Conservation (phyloP, 2,888 invertebrate species). For the Allolobophora icterica region DNA sequence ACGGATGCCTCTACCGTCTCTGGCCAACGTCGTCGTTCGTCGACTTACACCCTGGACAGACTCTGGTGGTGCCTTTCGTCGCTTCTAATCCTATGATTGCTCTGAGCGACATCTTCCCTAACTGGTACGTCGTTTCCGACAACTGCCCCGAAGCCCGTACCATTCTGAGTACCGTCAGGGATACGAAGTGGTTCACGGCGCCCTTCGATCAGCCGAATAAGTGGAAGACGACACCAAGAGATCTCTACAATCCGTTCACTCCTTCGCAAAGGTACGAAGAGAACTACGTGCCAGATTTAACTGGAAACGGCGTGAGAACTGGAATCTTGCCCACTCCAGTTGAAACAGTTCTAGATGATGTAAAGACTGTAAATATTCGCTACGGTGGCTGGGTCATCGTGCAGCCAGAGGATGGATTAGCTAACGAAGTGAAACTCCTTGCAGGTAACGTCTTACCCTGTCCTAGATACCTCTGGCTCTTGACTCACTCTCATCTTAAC, state of each 20-base stretch:
- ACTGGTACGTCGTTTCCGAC: conserved; percentile 44
- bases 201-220: conserved; percentile 47
- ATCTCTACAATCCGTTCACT: conserved; percentile 46
- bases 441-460: neutral
- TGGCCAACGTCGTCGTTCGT: conserved; percentile 14
- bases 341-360: neutral
- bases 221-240: conserved; percentile 47
- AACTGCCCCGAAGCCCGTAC: conserved; percentile 24
- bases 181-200: conserved; percentile 43
- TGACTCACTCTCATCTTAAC: no score
- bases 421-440: neutral
- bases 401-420: neutral
- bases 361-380: neutral
- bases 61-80: conserved; percentile 21
- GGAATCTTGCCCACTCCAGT: conserved; percentile 19
- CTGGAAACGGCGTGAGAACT: neutral
- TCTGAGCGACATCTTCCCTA: conserved; percentile 45
- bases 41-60: conserved; percentile 24
- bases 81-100: conserved; percentile 38
- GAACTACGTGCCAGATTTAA: neutral
- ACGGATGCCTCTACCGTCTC: conserved; percentile 41
- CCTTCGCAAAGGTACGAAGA: conserved; percentile 41
- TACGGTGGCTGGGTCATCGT: conserved; percentile 19
- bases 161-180: conserved; percentile 41
- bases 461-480: neutral